Evolutionary conservation across 2,113 vertebrate species (phyloP).

Genomic region (Egretta garzetta): DNA sequence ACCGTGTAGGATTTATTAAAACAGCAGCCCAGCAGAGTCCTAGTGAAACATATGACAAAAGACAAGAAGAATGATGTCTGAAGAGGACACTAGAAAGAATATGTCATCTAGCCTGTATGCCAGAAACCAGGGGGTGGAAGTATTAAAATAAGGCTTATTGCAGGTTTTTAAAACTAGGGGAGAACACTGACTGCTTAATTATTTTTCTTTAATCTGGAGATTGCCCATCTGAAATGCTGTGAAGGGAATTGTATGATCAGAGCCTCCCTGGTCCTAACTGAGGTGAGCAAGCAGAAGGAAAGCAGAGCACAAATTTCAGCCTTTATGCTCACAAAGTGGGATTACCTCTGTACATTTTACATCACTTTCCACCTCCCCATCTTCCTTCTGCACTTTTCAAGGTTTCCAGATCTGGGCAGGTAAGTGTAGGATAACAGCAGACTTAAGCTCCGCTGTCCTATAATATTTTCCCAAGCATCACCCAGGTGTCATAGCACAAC

Average conservation of each 20-base stretch:
- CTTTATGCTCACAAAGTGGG: not conserved
- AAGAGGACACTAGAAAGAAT: not conserved
- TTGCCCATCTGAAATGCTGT: not conserved
- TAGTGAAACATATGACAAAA: slow-evolving; percentile 10
- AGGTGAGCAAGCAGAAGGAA: not conserved
- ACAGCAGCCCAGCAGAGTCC: not conserved
- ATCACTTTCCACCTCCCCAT: not conserved
- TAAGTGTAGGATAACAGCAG: not conserved
- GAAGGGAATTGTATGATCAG: not conserved
- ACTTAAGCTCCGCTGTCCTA: not conserved
- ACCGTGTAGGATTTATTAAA: not conserved
- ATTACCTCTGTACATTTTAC: not conserved
- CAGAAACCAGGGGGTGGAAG: not conserved
- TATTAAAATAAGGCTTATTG: not conserved
- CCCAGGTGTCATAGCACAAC: not conserved
- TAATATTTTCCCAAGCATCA: not conserved
- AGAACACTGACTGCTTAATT: not conserved
- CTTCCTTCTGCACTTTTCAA: not conserved
- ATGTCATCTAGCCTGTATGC: not conserved
- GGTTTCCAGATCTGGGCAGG: not conserved
- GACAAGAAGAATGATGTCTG: not conserved
- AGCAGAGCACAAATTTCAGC: not conserved
- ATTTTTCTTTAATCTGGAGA: not conserved
- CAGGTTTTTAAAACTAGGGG: not conserved
- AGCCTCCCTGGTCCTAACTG: not conserved